Base-by-base conservation (phyloP, 2,888 invertebrate species). In the Chrysodeixis includens region DNA sequence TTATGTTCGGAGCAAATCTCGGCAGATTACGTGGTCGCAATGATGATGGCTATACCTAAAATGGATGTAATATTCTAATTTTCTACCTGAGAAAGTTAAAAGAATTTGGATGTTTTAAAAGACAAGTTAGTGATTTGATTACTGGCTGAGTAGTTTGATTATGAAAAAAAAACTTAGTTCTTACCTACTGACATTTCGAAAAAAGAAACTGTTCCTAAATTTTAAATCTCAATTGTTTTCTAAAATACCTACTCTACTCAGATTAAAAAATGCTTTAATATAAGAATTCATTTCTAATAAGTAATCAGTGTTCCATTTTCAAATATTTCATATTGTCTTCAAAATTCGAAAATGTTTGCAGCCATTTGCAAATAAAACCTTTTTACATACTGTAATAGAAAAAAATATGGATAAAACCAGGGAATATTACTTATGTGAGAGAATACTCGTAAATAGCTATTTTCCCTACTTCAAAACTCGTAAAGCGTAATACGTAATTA, bases 401-500 rank as follows among this genome's bases (percentile, higher is more conserved):
- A 65, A 40, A 72, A 66, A 53, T 66, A 73, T 63, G 59, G 65
- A 68, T 52, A 59, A 62, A 68, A 51, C 61, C 22, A 52, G 44
- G 22, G 30, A 53, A 62, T 30, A 69, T 32, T 58, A 54, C 59
- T 16, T 49, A 59, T 60, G 54, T 44, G 59, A 20, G 49, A 53
- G 10, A 49, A 65, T 58, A 66, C n/a, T n/a, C n/a, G n/a, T n/a
- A 78, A 55, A 26, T 22, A 44, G 22, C 46, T 74, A 6, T 53
- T 69, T 63, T 49, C 51, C 35, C 12, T 56, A 61, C 51, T 73
- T 65, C 58, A 58, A n/a, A 61, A 58, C 26, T 40, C 56, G 35
- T 77, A 69, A 66, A 63, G 54, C 49, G 30, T 55, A 32, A 65
- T 26, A 67, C 8, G 30, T 60, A 77, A 73, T 66, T 62, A 66